These are phyloP conservation scores for Crocidura indochinensis DNA, from an alignment of 2,797 vertebrate species.

Conservation along the genomic window DNA sequence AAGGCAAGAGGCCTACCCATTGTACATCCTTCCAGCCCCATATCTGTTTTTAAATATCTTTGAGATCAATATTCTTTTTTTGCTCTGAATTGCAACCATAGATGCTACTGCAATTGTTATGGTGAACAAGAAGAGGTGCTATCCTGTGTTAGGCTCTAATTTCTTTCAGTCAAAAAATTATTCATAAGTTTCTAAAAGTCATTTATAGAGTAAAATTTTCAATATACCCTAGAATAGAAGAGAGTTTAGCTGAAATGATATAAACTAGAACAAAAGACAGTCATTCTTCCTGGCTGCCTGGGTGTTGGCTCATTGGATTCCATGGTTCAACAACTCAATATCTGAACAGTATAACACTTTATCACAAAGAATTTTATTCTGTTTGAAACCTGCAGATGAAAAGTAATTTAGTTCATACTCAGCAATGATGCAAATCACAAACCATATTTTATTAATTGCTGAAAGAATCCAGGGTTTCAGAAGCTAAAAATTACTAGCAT, in stretches of 20 bases:
- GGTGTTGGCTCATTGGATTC: constrained; percentile 69
- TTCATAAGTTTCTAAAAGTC: constrained; percentile 69
- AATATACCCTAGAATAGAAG: constrained; percentile 51
- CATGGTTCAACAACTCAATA: constrained; percentile 82
- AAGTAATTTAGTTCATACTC: constrained; percentile 89
- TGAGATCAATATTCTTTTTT: constrained; percentile 13
- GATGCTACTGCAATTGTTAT: background rate
- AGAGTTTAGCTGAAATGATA: constrained; percentile 30
- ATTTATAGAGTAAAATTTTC: constrained; percentile 60
- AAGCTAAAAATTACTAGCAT: constrained; percentile 76
- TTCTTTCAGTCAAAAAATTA: constrained; percentile 68
- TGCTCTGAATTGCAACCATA: background rate
- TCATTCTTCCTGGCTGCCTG: constrained; percentile 53
- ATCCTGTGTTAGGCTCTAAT: background rate
- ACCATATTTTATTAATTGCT: constrained; percentile 89
- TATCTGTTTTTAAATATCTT: constrained; percentile 29
- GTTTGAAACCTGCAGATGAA: constrained; percentile 87
- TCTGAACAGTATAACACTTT: constrained; percentile 79
- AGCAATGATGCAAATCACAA: constrained; percentile 88
- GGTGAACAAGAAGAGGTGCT: constrained; percentile 1
- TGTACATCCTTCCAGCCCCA: background rate
- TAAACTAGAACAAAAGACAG: constrained; percentile 80
- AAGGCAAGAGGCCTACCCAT: too few relatives aligned
- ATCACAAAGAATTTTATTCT: constrained; percentile 86
- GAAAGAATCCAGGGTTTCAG: constrained; percentile 82